A percentile compares a stretch with the other conserved stretches of the same genome.
Conservation (phyloP, 2,113 vertebrate genomes). For the Rhinichthys klamathensis region DNA sequence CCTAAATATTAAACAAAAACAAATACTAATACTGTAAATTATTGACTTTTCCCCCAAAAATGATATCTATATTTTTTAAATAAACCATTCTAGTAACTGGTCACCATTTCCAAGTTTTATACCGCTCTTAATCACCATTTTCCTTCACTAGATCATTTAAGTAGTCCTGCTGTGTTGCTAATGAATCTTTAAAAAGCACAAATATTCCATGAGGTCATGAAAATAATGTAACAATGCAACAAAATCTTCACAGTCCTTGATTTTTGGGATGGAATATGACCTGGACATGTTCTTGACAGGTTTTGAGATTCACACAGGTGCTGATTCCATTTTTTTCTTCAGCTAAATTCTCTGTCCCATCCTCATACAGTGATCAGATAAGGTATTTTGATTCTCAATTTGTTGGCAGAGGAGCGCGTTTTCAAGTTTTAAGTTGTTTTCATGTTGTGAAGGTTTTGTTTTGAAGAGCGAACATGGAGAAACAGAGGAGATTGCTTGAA, state of each 20-base stretch:
- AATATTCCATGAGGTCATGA: neutral
- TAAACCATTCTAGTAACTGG: neutral
- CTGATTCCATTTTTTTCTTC: neutral
- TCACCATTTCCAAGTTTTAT: no score
- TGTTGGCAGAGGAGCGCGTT: neutral
- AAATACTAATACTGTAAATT: neutral
- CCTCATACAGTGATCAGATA: neutral
- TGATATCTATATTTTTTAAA: neutral
- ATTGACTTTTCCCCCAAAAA: neutral
- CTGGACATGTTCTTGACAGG: neutral
- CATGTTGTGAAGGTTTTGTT: neutral
- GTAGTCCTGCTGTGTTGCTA: neutral
- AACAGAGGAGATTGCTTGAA: slow-evolving; percentile 52
- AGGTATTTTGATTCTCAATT: neutral
- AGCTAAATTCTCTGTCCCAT: neutral
- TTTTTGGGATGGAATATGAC: neutral
- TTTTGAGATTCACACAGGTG: neutral
- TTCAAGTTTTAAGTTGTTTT: slow-evolving; percentile 12
- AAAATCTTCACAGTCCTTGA: neutral
- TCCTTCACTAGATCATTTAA: neutral
- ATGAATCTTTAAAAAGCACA: neutral
- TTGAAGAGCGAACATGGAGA: neutral
- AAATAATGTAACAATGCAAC: neutral
- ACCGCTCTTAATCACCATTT: neutral
- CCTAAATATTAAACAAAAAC: neutral